phyloP scores from a whole-genome alignment of 2,113 vertebrate species.

The Tragelaphus imberbis region DNA sequence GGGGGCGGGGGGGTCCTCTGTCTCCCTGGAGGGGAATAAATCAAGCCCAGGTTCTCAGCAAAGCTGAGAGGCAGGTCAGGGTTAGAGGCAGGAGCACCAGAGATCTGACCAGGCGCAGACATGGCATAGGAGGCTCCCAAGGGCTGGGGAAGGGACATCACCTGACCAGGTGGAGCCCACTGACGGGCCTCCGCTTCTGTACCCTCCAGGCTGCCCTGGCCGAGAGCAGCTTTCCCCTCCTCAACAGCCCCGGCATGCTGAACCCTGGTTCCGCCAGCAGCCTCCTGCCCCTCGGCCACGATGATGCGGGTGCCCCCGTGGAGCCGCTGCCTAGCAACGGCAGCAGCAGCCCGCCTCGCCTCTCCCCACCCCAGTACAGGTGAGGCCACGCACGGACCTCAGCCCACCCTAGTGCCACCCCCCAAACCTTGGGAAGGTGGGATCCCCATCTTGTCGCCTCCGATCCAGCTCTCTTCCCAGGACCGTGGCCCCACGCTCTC shows the following conservation, averaged over 20 bases:
- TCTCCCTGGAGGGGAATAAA: background rate
- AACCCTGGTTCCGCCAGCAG: constrained; percentile 90
- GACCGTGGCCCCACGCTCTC: background rate
- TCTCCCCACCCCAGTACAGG: constrained; percentile 98
- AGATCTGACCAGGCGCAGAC: background rate
- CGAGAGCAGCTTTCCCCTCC: constrained; percentile 94
- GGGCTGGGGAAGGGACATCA: background rate
- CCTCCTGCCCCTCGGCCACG: constrained; percentile 95
- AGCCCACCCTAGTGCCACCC: background rate
- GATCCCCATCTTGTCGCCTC: background rate
- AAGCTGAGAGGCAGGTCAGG: background rate
- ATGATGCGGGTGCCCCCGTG: constrained; percentile 95
- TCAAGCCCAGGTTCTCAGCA: background rate
- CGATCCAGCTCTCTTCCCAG: background rate
- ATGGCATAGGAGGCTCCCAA: accelerated
- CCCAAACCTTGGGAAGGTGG: background rate
- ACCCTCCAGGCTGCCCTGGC: constrained; percentile 86
- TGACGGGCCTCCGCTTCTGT: background rate
- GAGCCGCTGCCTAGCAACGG: constrained; percentile 98
- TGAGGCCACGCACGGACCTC: constrained; percentile 57
- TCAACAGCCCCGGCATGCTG: constrained; percentile 92
- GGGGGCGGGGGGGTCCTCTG: background rate
- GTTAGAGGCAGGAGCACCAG: background rate
- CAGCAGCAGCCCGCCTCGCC: constrained; percentile 94
- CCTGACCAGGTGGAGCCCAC: background rate